Conservation (phyloP, 2,888 invertebrate genomes). For the Gymnocheta viridis region DNA sequence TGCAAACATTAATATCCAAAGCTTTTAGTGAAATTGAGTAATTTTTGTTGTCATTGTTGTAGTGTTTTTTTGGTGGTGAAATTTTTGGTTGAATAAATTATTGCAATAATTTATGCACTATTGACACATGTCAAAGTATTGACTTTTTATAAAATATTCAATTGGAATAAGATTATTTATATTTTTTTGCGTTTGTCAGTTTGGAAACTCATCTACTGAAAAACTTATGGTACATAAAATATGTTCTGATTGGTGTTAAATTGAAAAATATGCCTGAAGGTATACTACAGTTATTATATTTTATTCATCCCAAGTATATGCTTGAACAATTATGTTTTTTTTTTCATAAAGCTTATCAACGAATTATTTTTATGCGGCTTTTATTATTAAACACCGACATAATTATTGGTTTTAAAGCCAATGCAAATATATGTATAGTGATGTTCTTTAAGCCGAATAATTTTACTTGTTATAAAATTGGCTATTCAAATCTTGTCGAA, state of each 20-base stretch:
- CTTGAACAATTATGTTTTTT: not conserved
- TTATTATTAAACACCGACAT: no score
- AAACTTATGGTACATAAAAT: not conserved
- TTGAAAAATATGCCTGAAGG: not conserved
- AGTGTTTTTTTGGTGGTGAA: conserved; percentile 14
- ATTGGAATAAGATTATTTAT: conserved; percentile 22
- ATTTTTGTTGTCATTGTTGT: conserved; percentile 35
- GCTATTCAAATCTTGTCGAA: no score
- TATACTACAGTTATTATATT: not conserved
- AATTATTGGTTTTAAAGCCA: no score
- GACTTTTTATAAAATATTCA: conserved; percentile 50
- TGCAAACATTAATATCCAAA: conserved; percentile 57
- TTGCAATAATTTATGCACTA: conserved; percentile 67
- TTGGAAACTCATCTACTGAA: not conserved
- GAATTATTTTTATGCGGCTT: no score
- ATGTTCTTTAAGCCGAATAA: no score
- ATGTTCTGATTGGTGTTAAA: not conserved
- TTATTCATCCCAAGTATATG: not conserved
- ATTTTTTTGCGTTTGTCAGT: not conserved
- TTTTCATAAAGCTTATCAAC: no score
- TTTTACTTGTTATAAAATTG: no score
- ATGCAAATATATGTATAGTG: no score
- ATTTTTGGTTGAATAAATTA: conserved; percentile 62
- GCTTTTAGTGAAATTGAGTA: conserved; percentile 68
- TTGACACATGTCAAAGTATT: conserved; percentile 64